A percentile compares a stretch with the other conserved stretches of the same genome.
Conservation (phyloP, 2,888 invertebrate species). For the Cosmorhoe ocellata region DNA sequence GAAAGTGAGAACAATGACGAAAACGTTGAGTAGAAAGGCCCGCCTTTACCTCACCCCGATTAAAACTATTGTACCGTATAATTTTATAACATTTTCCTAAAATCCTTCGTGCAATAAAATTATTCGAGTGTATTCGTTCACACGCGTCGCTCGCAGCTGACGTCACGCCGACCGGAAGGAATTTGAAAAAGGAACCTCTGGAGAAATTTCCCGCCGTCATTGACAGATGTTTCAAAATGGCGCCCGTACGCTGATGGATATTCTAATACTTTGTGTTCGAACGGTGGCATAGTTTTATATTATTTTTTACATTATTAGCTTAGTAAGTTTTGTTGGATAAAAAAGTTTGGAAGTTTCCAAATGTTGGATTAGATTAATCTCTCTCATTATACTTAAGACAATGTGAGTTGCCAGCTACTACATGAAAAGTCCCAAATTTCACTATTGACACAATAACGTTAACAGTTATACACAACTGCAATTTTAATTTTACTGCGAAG, state of each 20-base stretch:
- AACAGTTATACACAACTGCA: too few species aligned
- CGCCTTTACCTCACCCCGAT: constrained; percentile 1
- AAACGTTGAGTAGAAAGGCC: too few species aligned
- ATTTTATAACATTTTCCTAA: constrained; percentile 18
- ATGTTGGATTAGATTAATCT: too few species aligned
- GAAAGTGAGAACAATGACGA: too few species aligned
- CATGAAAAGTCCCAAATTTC: too few species aligned
- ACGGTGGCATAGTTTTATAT: constrained; percentile 12
- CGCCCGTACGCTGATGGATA: constrained; percentile 38
- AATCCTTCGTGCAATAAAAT: constrained; percentile 4
- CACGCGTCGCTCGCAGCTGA: constrained; percentile 32
- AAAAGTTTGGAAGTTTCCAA: too few species aligned
- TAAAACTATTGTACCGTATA: constrained; percentile 18
- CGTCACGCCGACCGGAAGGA: constrained; percentile 45
- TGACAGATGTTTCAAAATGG: constrained; percentile 57
- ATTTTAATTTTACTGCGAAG: too few species aligned
- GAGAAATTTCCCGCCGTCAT: constrained; percentile 48
- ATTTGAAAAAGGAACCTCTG: constrained; percentile 47
- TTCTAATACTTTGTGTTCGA: constrained; percentile 22
- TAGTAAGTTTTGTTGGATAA: too few species aligned
- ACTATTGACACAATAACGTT: too few species aligned
- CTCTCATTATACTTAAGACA: too few species aligned
- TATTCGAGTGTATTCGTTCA: constrained; percentile 22
- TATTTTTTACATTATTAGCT: too few species aligned
- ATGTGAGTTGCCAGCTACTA: too few species aligned